Conservation (phyloP, 2,113 vertebrate genomes). For the Peromyscus maniculatus region DNA sequence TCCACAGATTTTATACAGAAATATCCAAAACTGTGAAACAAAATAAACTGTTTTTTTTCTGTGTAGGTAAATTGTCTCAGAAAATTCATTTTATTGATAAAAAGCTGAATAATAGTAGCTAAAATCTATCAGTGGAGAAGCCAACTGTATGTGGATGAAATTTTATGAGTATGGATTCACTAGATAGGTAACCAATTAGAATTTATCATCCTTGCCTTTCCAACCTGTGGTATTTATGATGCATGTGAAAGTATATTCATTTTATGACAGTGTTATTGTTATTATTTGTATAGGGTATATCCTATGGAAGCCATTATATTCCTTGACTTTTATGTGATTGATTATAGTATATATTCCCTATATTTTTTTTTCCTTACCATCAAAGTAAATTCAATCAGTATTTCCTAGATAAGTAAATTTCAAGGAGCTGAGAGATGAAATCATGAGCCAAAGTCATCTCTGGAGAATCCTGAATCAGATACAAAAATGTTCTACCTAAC, state of each 20-base stretch:
- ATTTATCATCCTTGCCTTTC: background rate
- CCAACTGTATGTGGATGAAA: background rate
- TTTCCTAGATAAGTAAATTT: constrained; percentile 8
- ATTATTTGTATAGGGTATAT: background rate
- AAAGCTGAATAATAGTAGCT: background rate
- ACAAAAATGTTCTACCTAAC: background rate
- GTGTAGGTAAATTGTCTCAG: background rate
- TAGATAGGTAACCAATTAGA: background rate
- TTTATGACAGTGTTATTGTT: background rate
- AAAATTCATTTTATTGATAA: background rate
- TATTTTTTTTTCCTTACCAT: background rate
- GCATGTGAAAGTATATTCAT: background rate
- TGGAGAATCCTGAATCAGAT: background rate
- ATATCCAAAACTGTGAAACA: background rate
- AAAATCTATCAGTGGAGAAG: background rate
- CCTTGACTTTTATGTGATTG: background rate
- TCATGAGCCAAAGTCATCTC: background rate
- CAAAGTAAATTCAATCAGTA: background rate
- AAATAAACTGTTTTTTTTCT: background rate
- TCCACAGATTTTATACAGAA: background rate
- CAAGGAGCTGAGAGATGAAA: background rate
- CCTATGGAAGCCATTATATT: background rate
- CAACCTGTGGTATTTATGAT: constrained; percentile 20
- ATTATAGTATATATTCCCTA: background rate
- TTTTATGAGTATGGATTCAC: background rate